A percentile compares a stretch with the other conserved stretches of the same genome.
Conservation (phyloP, 2,888 invertebrate species). For the Ectemnius lituratus region DNA sequence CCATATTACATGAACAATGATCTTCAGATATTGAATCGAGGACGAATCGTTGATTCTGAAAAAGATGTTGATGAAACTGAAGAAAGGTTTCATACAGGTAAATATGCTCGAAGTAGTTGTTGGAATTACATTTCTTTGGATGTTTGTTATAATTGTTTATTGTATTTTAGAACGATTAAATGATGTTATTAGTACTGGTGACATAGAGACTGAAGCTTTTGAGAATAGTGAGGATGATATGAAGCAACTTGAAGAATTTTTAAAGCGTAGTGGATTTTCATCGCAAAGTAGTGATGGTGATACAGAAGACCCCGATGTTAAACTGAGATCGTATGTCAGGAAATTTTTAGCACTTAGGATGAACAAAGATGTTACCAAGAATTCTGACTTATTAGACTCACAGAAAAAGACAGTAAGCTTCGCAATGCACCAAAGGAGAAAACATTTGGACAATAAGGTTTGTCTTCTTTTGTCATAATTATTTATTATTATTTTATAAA, state of each 20-base stretch:
- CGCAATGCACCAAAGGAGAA: constrained; percentile 79
- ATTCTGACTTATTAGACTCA: constrained; percentile 80
- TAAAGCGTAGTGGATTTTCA: constrained; percentile 85
- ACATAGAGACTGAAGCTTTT: constrained; percentile 62
- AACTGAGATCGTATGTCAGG: constrained; percentile 85
- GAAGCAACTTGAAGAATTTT: constrained; percentile 84
- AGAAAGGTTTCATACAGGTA: constrained; percentile 69
- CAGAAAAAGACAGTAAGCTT: constrained; percentile 88
- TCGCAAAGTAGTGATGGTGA: constrained; percentile 83
- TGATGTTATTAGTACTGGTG: constrained; percentile 62
- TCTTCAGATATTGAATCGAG: constrained; percentile 67
- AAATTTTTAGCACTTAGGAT: constrained; percentile 85
- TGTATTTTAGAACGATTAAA: constrained; percentile 65
- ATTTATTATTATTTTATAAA: no score
- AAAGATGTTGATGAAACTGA: constrained; percentile 77
- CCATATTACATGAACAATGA: constrained; percentile 82
- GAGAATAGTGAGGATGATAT: constrained; percentile 81
- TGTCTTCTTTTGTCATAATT: not conserved
- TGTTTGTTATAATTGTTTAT: not conserved
- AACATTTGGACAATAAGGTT: constrained; percentile 80
- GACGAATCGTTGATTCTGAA: constrained; percentile 71
- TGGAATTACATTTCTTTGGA: not conserved
- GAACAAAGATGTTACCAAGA: constrained; percentile 84
- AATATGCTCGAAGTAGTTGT: not conserved
- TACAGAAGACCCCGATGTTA: constrained; percentile 85